These are phyloP conservation scores for Euthynnus affinis DNA, from an alignment of 2,797 vertebrate genomes.

Conservation along the genomic window DNA sequence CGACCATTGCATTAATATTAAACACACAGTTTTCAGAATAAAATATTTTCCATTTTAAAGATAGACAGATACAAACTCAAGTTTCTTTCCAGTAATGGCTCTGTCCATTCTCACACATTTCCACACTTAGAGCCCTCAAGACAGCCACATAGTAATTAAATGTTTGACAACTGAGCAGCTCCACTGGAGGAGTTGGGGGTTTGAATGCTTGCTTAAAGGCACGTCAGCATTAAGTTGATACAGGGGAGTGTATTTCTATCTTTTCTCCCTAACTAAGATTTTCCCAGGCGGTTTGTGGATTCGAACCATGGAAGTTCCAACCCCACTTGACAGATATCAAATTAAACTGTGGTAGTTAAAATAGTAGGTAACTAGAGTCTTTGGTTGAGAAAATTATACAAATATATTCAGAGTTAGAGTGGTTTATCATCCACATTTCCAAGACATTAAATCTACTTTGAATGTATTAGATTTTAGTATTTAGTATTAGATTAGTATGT, in stretches of 20 bases:
- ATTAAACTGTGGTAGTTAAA: conserved; percentile 30
- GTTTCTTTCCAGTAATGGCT: neutral
- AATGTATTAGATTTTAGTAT: neutral
- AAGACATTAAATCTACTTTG: conserved; percentile 7
- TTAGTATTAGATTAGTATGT: neutral
- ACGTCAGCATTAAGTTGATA: conserved; percentile 10
- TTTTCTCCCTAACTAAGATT: neutral
- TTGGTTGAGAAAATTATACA: conserved; percentile 7
- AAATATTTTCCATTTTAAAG: neutral
- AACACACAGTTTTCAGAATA: conserved; percentile 1
- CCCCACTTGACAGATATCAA: conserved; percentile 10
- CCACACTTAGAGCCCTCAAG: neutral
- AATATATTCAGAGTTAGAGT: conserved; percentile 7
- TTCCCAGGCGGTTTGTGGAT: conserved; percentile 16
- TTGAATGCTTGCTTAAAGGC: conserved; percentile 21
- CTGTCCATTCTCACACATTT: neutral
- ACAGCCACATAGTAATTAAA: conserved; percentile 6
- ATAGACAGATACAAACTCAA: neutral
- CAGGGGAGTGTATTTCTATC: neutral
- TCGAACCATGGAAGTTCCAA: conserved; percentile 16
- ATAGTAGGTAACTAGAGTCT: conserved; percentile 10
- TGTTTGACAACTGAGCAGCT: neutral
- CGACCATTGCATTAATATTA: neutral
- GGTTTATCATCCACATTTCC: neutral
- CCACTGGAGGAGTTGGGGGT: neutral